Evolutionary conservation across 2,888 invertebrate species (phyloP).

Genomic region (Trichopoda pennipes): DNA sequence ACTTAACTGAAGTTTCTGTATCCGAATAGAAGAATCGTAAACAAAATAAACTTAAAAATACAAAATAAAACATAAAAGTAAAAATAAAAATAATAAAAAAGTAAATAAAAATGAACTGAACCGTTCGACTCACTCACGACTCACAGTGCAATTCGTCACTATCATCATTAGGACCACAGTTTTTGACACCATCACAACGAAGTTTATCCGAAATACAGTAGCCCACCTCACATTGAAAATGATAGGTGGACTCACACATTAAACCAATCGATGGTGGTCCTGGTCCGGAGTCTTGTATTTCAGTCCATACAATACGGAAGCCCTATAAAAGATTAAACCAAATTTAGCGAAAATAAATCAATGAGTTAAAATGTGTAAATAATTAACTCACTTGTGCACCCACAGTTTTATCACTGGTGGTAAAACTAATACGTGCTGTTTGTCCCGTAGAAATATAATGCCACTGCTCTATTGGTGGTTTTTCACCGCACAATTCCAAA

Average conservation of each 20-base stretch:
- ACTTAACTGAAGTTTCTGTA: conserved; percentile 45
- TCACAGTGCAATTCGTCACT: conserved; percentile 82
- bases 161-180: conserved; percentile 85
- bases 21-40: conserved; percentile 53
- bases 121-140: conserved; percentile 83
- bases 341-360: not conserved
- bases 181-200: conserved; percentile 89
- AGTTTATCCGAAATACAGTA: conserved; percentile 90
- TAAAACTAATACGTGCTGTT: conserved; percentile 94
- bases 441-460: conserved; percentile 93
- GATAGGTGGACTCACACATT: conserved; percentile 83
- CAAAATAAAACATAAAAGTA: conserved; percentile 9
- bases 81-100: conserved; percentile 67
- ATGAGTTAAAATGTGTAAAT: not conserved
- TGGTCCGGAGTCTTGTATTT: conserved; percentile 86
- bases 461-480: conserved; percentile 87
- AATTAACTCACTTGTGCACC: conserved; percentile 85
- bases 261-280: conserved; percentile 81
- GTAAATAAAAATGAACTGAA: conserved; percentile 81
- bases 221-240: conserved; percentile 88
- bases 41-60: conserved; percentile 70
- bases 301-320: conserved; percentile 97
- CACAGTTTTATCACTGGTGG: conserved; percentile 96
- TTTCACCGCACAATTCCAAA: conserved; percentile 94
- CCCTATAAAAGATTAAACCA: conserved; percentile 82